phyloP scores from a whole-genome alignment of 2,888 invertebrate genomes.

The Hanleya hanleyi region DNA sequence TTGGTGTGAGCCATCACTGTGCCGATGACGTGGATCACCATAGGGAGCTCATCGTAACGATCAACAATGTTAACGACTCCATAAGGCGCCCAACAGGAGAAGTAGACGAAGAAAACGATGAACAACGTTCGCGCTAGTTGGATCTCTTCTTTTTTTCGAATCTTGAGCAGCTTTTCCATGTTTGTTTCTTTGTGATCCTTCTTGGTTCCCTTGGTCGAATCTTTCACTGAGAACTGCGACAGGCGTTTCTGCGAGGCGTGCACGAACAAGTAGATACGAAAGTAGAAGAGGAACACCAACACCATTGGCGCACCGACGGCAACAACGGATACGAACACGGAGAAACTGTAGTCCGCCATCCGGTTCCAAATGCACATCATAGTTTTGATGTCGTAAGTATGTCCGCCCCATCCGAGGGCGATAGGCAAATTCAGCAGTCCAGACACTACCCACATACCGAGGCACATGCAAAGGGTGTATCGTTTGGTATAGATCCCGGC shows the following conservation, averaged over 20 bases:
- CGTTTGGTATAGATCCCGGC: conserved; percentile 40
- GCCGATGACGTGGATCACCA: conserved; percentile 44
- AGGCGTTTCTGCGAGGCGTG: conserved; percentile 23
- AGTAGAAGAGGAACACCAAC: conserved; percentile 42
- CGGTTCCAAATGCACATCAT: conserved; percentile 55
- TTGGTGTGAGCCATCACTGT: conserved; percentile 51
- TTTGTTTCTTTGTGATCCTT: neutral
- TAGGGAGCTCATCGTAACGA: conserved; percentile 42
- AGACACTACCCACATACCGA: conserved; percentile 40
- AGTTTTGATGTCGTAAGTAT: conserved; percentile 51
- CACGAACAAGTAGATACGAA: conserved; percentile 40
- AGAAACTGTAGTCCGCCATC: conserved; percentile 45
- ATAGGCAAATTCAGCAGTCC: conserved; percentile 48
- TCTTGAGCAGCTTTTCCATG: neutral
- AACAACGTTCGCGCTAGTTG: conserved; percentile 50
- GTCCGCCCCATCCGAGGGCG: conserved; percentile 52
- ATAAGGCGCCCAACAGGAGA: conserved; percentile 51
- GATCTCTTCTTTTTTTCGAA: conserved; percentile 38
- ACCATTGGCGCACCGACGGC: conserved; percentile 44
- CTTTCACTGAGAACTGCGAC: neutral
- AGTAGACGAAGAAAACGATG: conserved; percentile 48
- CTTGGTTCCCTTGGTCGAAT: neutral
- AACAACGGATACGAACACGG: conserved; percentile 43
- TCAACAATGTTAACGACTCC: conserved; percentile 44
- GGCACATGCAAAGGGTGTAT: conserved; percentile 40